phyloP scores from a whole-genome alignment of 2,797 vertebrate species.

The Harpagifer antarcticus region DNA sequence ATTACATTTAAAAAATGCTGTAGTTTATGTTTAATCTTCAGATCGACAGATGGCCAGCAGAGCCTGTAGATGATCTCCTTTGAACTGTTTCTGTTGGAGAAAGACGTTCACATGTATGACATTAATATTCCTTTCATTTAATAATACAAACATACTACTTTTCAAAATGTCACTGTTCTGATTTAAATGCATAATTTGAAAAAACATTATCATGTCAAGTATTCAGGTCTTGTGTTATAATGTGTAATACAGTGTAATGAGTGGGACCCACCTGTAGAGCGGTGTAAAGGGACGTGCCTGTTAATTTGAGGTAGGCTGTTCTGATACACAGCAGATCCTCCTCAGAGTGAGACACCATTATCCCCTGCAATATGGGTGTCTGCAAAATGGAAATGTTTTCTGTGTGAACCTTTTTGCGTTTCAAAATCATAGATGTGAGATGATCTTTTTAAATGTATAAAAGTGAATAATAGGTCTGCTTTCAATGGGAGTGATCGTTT shows the following conservation, averaged over 20 bases:
- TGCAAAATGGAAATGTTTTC: constrained; percentile 24
- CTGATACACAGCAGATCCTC: constrained; percentile 87
- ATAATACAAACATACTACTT: too few species aligned
- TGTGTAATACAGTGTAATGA: background rate
- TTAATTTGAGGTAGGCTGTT: constrained; percentile 81
- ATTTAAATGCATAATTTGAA: too few species aligned
- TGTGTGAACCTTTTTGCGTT: background rate
- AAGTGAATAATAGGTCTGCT: background rate
- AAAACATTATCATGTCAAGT: background rate
- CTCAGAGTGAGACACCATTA: constrained; percentile 89
- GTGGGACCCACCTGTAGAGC: constrained; percentile 81
- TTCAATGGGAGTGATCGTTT: background rate
- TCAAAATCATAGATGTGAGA: background rate
- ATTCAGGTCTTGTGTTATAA: too few species aligned
- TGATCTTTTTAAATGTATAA: background rate
- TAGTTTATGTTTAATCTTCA: constrained; percentile 71
- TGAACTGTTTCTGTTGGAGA: constrained; percentile 75
- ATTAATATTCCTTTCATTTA: background rate
- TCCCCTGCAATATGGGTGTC: constrained; percentile 66
- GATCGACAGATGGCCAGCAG: constrained; percentile 80
- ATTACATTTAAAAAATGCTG: background rate
- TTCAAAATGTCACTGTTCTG: too few species aligned
- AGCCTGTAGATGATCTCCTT: constrained; percentile 76
- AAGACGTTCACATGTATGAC: background rate
- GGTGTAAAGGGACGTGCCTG: constrained; percentile 88